phyloP scores from a whole-genome alignment of 1,140 invertebrate genomes.

The Augochlora pura region DNA sequence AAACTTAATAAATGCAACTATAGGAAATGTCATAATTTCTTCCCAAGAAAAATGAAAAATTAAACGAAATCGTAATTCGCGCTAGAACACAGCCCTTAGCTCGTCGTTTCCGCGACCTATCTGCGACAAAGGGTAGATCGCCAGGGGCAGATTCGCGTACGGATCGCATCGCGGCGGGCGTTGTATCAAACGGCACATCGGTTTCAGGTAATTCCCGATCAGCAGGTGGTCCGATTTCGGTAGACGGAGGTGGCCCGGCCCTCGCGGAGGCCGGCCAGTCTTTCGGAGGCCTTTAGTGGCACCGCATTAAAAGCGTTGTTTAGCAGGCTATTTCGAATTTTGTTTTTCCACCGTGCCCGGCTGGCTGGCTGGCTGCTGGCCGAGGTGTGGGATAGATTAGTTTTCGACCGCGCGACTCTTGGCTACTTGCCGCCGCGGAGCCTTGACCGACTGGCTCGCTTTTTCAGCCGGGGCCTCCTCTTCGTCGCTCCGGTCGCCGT shows the following conservation, averaged over 20 bases:
- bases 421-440: constrained; percentile 67
- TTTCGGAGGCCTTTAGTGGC: constrained; percentile 17
- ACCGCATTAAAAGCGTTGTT: constrained; percentile 63
- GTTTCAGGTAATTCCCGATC: constrained; percentile 48
- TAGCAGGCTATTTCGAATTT: constrained; percentile 69
- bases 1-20: no score
- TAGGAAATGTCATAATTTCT: no score
- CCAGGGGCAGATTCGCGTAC: neutral
- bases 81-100: no score
- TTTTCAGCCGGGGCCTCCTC: neutral
- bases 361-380: constrained; percentile 42
- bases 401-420: constrained; percentile 64
- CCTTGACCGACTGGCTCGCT: constrained; percentile 43
- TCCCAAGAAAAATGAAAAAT: no score
- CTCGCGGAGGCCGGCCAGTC: constrained; percentile 1
- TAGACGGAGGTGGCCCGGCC: constrained; percentile 11
- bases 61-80: neutral
- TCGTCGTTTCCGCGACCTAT: constrained; percentile 13
- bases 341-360: constrained; percentile 59
- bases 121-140: neutral
- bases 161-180: constrained; percentile 15
- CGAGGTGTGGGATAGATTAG: constrained; percentile 73
- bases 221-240: constrained; percentile 55
- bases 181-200: constrained; percentile 26
- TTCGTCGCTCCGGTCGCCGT: neutral